Base-by-base conservation (phyloP, 2,888 invertebrate genomes). In the Tridacna gigas region DNA sequence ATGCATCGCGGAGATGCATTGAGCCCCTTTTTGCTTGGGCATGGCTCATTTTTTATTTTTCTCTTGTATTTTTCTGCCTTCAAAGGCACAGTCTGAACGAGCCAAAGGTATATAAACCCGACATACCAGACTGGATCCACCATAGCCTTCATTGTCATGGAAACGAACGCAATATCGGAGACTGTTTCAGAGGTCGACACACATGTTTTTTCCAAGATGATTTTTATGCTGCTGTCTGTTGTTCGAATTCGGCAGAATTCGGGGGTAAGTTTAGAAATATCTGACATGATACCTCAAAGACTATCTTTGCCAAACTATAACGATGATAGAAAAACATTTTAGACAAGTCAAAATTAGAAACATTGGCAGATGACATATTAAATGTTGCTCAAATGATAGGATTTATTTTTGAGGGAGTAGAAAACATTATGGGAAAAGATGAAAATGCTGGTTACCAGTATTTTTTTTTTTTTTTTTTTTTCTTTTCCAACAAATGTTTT, bases 101-200 rank as follows among this genome's bases (percentile, higher is more conserved):
- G 47, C 47, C 69, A 45, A n/a, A 69, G 5, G 47, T 69, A n/a
- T 69, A 69, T 28, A 12, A n/a, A 47, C 1, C 45, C 12, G 7
- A 45, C 11, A 69, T 69, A 69, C 69, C 69, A 15, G 69, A 69
- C 20, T 69, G 69, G 69, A 45, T 69, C 69, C 20, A 28, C 22
- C 20, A 9, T 5, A 28, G 45, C n/a, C n/a, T 47, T 18, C 45
- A n/a, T 45, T 69, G 69, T 47, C n/a, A 69, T 69, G 69, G 69
- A 28, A 69, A 69, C 69, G 69, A 69, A 47, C 45, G 11, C 20
- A 45, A 69, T 22, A 69, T 69, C 7, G 69, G 69, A 45, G 20
- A 45, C 5, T 69, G 69, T 69, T 18, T 69, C 45, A n/a, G 45
- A 3, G 47, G 47, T 20, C 45, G 45, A 25, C 47, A 69, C 7